These are phyloP conservation scores for Galerucella nymphaeae DNA, from an alignment of 2,888 invertebrate species.

Conservation along the genomic window DNA sequence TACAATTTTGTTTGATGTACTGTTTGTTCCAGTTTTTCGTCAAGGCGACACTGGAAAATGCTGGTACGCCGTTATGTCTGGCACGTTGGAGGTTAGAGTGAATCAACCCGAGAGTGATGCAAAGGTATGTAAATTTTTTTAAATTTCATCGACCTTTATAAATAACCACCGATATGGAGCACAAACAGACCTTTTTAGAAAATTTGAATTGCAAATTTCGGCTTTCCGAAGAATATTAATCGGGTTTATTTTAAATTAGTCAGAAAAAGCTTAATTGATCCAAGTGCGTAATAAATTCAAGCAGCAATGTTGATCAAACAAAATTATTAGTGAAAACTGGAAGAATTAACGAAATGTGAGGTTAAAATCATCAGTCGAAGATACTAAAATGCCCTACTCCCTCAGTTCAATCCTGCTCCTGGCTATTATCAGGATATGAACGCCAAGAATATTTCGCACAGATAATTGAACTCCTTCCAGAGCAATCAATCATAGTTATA, in stretches of 20 bases:
- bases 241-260: neutral
- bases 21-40: conserved; percentile 73
- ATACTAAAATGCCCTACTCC: too few relatives aligned
- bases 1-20: neutral
- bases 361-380: too few relatives aligned
- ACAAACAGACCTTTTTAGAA: neutral
- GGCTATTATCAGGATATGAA: too few relatives aligned
- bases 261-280: neutral
- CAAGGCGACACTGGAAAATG: conserved; percentile 83
- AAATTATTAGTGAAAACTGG: too few relatives aligned
- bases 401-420: too few relatives aligned
- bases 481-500: too few relatives aligned
- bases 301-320: neutral
- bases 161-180: conserved; percentile 5
- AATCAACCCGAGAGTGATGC: conserved; percentile 69
- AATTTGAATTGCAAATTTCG: conserved; percentile 1
- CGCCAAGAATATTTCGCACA: too few relatives aligned
- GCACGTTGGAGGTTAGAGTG: conserved; percentile 76
- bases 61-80: conserved; percentile 82
- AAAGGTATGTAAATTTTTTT: conserved; percentile 67
- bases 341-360: too few relatives aligned
- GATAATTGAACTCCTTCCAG: too few relatives aligned
- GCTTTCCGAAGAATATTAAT: neutral
- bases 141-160: conserved; percentile 22
- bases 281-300: neutral